A percentile compares a stretch with the other conserved stretches of the same genome.
phyloP scores from a whole-genome alignment of 2,888 invertebrate species.

The Aromia moschata region DNA sequence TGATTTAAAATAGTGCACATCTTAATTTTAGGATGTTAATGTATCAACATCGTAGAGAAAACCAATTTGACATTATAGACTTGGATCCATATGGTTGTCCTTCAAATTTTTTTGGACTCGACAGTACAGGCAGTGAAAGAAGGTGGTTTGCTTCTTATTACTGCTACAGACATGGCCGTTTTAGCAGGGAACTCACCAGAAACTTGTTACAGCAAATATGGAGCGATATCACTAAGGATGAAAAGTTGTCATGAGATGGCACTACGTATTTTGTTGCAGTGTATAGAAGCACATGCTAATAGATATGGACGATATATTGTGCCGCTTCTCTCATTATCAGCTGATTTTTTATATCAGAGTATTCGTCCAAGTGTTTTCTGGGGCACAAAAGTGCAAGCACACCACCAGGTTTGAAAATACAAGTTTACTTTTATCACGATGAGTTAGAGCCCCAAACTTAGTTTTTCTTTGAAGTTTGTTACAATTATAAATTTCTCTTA shows the following conservation, averaged over 20 bases:
- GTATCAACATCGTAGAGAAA: conserved; percentile 77
- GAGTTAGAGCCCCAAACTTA: too few relatives aligned
- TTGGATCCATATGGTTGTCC: conserved; percentile 98
- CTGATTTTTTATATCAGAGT: conserved; percentile 97
- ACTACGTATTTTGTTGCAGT: conserved; percentile 89
- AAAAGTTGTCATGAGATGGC: conserved; percentile 97
- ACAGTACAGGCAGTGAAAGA: conserved; percentile 84
- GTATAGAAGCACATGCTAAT: conserved; percentile 91
- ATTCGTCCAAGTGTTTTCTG: conserved; percentile 85
- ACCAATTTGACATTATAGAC: conserved; percentile 90
- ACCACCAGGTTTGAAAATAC: conserved; percentile 76
- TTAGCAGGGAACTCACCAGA: conserved; percentile 95
- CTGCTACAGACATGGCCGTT: conserved; percentile 97
- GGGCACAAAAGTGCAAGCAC: conserved; percentile 86
- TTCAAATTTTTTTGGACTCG: conserved; percentile 87
- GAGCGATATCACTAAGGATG: conserved; percentile 84
- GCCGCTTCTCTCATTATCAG: conserved; percentile 89
- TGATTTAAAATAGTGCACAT: background rate
- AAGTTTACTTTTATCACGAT: too few relatives aligned
- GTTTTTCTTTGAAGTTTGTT: too few relatives aligned
- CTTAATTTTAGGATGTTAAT: conserved; percentile 78
- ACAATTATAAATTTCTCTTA: too few relatives aligned
- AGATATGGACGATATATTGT: conserved; percentile 92
- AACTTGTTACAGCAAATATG: conserved; percentile 92
- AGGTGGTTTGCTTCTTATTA: conserved; percentile 90